Base-by-base conservation (phyloP, 1,140 invertebrate species). In the Triops cancriformis region DNA sequence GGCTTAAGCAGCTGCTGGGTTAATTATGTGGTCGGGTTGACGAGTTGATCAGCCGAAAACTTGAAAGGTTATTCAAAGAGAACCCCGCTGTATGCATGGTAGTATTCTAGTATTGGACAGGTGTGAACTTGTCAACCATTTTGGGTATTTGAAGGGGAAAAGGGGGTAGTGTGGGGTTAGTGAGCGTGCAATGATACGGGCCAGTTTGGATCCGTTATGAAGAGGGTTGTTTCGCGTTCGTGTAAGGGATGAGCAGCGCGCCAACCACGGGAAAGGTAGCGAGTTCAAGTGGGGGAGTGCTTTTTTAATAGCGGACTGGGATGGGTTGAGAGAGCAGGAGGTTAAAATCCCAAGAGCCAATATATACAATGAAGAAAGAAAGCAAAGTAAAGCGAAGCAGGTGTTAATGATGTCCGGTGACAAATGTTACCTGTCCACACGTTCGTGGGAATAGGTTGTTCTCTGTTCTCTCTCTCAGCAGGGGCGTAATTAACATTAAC, bases 371-470 rank as follows among this genome's bases (percentile, higher is more conserved):
- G 73, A 42, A 45, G 74, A 18, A 76, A 43, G 12, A 64, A 23
- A 64, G 51, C 51, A 64, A 23, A n/a, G 0, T 7, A 14, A n/a
- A 64, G 51, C 9, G 51, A 64, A 14, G 51, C 51, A 64, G 51
- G 51, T 64, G 51, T 64, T 64, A 64, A 64, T 64, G 73, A 74
- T 37, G 28, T 41, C 73, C n/a, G 9, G 41, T 37, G 28, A 26
- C 28, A 74, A 74, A 76, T 26, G 28, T 43, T 76, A 26, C 75
- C 75, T 51, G 75, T 26, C 43, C 43, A 64, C 75, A 64, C 42
- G 43, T 51, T 45, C 42, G 6, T 45, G 28, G 43, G 26, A 26
- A 27, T 28, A 23, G 12, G 14, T 43, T 51, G 1, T 28, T 27
- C 41, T 76, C 26, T 76, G 75, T 27, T n/a, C 45, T 64, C 26